Conservation (phyloP, 2,888 invertebrate genomes). For the Gortyna flavago region DNA sequence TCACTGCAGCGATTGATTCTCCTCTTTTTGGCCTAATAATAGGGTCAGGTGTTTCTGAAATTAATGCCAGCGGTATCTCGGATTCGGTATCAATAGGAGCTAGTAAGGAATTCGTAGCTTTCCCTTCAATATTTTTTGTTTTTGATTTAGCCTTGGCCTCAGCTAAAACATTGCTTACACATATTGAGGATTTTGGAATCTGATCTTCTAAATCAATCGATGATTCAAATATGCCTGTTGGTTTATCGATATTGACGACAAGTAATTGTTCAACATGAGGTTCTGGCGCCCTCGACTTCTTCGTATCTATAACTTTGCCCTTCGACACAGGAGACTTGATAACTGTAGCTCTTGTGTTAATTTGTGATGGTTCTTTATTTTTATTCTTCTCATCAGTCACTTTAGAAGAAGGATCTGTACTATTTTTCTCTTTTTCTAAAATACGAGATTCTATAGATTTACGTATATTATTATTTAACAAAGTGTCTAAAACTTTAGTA, state of each 20-base stretch:
- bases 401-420: slow-evolving; percentile 74
- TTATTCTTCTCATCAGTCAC: slow-evolving; percentile 79
- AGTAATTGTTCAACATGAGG: slow-evolving; percentile 73
- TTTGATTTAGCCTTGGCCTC: slow-evolving; percentile 84
- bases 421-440: slow-evolving; percentile 84
- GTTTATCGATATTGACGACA: slow-evolving; percentile 87
- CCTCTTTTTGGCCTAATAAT: slow-evolving; percentile 85
- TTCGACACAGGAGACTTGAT: slow-evolving; percentile 90
- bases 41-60: slow-evolving; percentile 84
- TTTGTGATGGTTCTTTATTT: slow-evolving; percentile 80
- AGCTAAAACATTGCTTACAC: slow-evolving; percentile 78
- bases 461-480: slow-evolving; percentile 87
- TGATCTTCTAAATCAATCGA: slow-evolving; percentile 92
- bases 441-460: slow-evolving; percentile 88
- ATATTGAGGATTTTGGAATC: slow-evolving; percentile 90
- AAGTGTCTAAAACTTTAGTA: slow-evolving; percentile 88
- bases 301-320: slow-evolving; percentile 85
- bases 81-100: slow-evolving; percentile 83
- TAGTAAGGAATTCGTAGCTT: slow-evolving; percentile 75
- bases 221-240: slow-evolving; percentile 93
- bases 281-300: slow-evolving; percentile 82
- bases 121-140: slow-evolving; percentile 74
- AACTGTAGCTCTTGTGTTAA: slow-evolving; percentile 89
- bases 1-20: slow-evolving; percentile 86
- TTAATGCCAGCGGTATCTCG: slow-evolving; percentile 84